phyloP scores from a whole-genome alignment of 2,113 vertebrate species.

The Agelaius tricolor region DNA sequence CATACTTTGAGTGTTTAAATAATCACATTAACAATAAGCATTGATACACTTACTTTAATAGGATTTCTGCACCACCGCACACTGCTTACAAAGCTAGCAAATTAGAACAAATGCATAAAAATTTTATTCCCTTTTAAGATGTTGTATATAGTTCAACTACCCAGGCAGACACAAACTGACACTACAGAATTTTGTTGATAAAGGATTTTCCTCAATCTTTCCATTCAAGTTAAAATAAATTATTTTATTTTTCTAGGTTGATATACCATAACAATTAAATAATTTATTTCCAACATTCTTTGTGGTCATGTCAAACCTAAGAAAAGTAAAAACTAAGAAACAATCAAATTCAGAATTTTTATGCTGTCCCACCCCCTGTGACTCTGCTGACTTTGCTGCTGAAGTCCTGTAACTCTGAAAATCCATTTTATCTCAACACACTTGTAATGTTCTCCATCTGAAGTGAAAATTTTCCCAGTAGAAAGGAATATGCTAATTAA shows the following conservation, averaged over 20 bases:
- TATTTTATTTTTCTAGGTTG: background rate
- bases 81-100: background rate
- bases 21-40: background rate
- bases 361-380: background rate
- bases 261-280: background rate
- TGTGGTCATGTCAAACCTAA: background rate
- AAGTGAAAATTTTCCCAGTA: background rate
- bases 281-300: background rate
- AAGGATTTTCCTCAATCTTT: background rate
- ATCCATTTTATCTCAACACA: background rate
- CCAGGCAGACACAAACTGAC: background rate
- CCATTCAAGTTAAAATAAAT: background rate
- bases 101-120: background rate
- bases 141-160: background rate
- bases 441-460: background rate
- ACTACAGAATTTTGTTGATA: background rate
- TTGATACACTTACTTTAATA: background rate
- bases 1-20: background rate
- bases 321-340: background rate
- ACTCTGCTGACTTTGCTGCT: background rate
- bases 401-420: background rate
- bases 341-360: background rate
- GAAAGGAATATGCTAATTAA: background rate
- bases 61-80: background rate
- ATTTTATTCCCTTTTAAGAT: background rate